These are phyloP conservation scores for Macropis europaea DNA, from an alignment of 2,888 invertebrate species.

Conservation along the genomic window DNA sequence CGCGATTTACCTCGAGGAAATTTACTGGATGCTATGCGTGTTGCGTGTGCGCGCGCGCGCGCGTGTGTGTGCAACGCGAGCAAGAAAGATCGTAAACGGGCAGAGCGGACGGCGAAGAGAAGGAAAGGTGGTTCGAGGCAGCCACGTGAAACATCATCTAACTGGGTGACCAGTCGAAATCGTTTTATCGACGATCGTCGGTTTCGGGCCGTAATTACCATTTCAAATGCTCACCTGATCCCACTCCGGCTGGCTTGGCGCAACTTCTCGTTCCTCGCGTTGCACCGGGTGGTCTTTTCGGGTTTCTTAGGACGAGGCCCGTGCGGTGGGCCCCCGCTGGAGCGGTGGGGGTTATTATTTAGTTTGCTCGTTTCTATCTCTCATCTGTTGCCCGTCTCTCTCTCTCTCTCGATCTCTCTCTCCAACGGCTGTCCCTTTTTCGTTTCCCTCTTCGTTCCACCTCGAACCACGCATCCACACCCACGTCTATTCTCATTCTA, in stretches of 20 bases:
- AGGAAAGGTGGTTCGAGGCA: slow-evolving; percentile 2
- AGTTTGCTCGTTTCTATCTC: slow-evolving; percentile 77
- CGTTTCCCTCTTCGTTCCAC: slow-evolving; percentile 37
- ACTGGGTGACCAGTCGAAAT: slow-evolving; percentile 67
- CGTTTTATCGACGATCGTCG: slow-evolving; percentile 70
- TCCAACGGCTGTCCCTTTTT: slow-evolving; percentile 13
- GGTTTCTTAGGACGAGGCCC: slow-evolving; percentile 64
- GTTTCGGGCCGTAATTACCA: slow-evolving; percentile 75
- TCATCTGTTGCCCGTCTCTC: slow-evolving; percentile 66
- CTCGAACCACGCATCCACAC: slow-evolving; percentile 66
- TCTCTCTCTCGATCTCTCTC: slow-evolving; percentile 25
- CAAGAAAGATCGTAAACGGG: no score
- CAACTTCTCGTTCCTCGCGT: slow-evolving; percentile 64
- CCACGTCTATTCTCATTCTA: slow-evolving; percentile 77
- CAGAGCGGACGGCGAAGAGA: not conserved
- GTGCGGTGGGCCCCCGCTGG: slow-evolving; percentile 45
- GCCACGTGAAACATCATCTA: slow-evolving; percentile 50
- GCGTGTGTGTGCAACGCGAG: no score
- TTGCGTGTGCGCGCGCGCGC: no score
- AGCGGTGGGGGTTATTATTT: slow-evolving; percentile 77
- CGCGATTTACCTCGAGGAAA: no score
- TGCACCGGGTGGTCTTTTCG: slow-evolving; percentile 78
- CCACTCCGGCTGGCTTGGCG: slow-evolving; percentile 60
- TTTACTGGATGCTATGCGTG: no score
- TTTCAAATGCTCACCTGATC: slow-evolving; percentile 76